Conservation (phyloP, 2,113 vertebrate species). For the Sclerurus mexicanus region DNA sequence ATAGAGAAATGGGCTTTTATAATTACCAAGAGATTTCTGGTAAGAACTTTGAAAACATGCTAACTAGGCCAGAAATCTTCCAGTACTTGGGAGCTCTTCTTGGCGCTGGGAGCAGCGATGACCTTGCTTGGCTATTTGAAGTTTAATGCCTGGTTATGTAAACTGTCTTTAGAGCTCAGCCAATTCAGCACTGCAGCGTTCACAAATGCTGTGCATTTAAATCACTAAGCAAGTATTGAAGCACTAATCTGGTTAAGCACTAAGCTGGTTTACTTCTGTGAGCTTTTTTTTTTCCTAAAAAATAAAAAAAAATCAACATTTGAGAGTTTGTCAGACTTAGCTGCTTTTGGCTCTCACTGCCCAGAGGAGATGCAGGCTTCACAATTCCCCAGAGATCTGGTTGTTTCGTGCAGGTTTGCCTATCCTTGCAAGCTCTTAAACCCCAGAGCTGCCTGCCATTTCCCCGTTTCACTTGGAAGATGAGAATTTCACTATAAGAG, state of each 20-base stretch:
- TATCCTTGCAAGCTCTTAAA: background rate
- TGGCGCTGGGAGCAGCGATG: background rate
- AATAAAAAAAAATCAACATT: background rate
- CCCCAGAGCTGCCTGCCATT: background rate
- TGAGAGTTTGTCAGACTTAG: conserved; percentile 22
- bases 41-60: conserved; percentile 3
- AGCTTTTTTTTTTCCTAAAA: background rate
- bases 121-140: conserved; percentile 48
- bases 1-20: background rate
- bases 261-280: conserved; percentile 38
- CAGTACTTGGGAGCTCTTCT: background rate
- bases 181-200: background rate
- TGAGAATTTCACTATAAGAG: background rate
- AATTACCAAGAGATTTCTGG: background rate
- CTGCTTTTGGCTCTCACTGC: background rate
- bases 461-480: background rate
- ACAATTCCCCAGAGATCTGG: background rate
- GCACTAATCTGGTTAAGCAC: conserved; percentile 42
- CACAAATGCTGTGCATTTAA: background rate
- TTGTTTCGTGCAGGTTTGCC: background rate
- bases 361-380: background rate
- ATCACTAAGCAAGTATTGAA: conserved; percentile 28
- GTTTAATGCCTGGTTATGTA: conserved; percentile 48
- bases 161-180: conserved; percentile 43
- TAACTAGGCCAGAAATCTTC: conserved; percentile 31